Base-by-base conservation (phyloP, 1,140 invertebrate genomes). In the Euura lappo region DNA sequence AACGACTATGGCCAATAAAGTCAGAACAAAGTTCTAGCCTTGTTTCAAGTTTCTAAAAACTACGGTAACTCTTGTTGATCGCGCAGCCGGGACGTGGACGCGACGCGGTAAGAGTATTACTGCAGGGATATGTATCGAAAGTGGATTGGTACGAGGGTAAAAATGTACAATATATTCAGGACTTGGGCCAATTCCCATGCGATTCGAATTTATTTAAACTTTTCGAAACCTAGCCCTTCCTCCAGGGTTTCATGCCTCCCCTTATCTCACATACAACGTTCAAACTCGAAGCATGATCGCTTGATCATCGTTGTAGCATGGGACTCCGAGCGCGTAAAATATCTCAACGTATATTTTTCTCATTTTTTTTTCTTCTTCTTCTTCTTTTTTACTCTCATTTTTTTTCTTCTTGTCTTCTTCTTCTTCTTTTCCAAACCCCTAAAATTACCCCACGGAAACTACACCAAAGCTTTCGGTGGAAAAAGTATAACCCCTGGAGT, bases 11-110 rank as follows among this genome's bases (percentile, higher is more conserved):
- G 51, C 8, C 8, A 60, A 60, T 60, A 60, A 60, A 60, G 51
- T 60, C 51, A 60, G 4, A 60, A 60, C 51, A 11, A 60, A 60
- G 3, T 60, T 60, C 5, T 3, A 60, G 51, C 51, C 13, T n/a
- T 3, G 13, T 4, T 60, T 60, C 13, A 60, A 60, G 51, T 60
- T 60, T 60, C 13, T n/a, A 60, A 60, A 60, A 60, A 60, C 51
- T 60, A 60, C 8, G 10, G 51, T 60, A 60, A n/a, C 51, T 60
- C 51, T 60, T 60, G 51, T 60, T 60, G 51, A 60, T 60, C 51
- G 51, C 47, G 47, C 6, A n/a, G 13, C 28, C 28, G 28, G 28
- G 28, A 28, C 28, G 28, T 28, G 28, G 28, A 28, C 51, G 51
- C 51, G 10, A 60, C 51, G 51, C 51, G 51, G 8, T 11, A 60